Base-by-base conservation (phyloP, 2,113 vertebrate species). In the Perca flavescens region DNA sequence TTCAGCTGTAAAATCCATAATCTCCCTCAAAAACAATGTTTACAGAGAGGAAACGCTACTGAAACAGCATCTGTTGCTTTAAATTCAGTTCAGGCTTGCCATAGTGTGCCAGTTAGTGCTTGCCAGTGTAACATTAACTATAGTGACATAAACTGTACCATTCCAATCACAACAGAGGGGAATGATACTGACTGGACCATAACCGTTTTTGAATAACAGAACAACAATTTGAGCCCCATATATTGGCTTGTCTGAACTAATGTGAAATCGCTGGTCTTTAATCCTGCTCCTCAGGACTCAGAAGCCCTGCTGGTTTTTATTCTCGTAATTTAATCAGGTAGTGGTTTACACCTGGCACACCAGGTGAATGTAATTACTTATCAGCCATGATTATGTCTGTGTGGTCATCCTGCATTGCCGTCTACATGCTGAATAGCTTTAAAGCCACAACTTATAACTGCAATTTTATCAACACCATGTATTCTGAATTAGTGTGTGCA, bases 331-430 rank as follows among this genome's bases (percentile, higher is more conserved):
- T 50, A 76, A 81, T 79, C 58, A 36, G 36, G 34, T 21, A 36
- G 22, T 77, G 58, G 83, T 85, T 71, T 73, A 77, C 52, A 82
- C 71, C 58, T 70, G 58, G 64, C 60, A 72, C 53, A 52, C 50
- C 53, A 53, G 56, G 17, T 81, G 74, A 79, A 86, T 77, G 31
- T 62, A 75, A 83, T 85, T 79, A 43, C 40, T 43, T 11, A 43
- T 43, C 10, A 77, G 16, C 57, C 53, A 17, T 67, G 40, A 71
- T 77, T 84, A 62, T 77, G 58, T 64, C 56, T 52, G 66, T 78
- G 34, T 70, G 56, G 54, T 72, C 76, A 54, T 49, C 13, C 9
- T 47, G 49, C 28, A 21, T 36, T 56, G 57, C 57, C 34, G 12
- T 74, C 40, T 64, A 69, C 47, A 69, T 73, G 56, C 58, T 64